These are phyloP conservation scores for Xenotilapia flavipinnis DNA, from an alignment of 2,113 vertebrate genomes.

Conservation along the genomic window DNA sequence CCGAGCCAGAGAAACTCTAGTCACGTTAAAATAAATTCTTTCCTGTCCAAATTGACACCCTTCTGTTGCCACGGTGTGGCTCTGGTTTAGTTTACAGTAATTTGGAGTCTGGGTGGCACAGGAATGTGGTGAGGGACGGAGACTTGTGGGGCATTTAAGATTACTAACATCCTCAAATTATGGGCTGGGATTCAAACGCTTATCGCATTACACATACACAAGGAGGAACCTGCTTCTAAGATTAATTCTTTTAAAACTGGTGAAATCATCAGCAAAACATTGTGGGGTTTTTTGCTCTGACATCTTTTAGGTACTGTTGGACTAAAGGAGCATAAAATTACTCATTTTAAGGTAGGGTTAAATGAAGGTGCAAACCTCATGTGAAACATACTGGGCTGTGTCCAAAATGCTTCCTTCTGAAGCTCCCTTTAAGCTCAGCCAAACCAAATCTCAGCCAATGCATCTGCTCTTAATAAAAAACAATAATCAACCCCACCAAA, in stretches of 20 bases:
- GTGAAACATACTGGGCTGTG: not conserved
- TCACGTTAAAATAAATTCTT: constrained; percentile 69
- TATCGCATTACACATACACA: constrained; percentile 20
- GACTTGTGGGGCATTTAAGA: constrained; percentile 41
- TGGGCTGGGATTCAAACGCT: constrained; percentile 18
- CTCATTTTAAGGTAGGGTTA: not conserved
- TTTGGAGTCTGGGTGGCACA: constrained; percentile 65
- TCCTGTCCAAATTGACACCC: constrained; percentile 66
- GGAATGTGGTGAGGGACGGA: constrained; percentile 48
- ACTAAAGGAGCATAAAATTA: not conserved
- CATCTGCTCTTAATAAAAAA: constrained; percentile 46
- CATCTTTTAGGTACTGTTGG: not conserved
- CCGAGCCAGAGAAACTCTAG: constrained; percentile 53
- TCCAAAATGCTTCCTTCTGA: not conserved
- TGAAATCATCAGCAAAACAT: constrained; percentile 10
- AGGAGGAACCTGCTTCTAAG: constrained; percentile 17
- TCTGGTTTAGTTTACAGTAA: constrained; percentile 62
- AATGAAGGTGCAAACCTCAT: not conserved
- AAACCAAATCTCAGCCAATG: not conserved
- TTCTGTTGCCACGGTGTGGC: constrained; percentile 51
- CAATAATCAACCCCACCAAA: constrained; percentile 34
- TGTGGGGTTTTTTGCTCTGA: not conserved
- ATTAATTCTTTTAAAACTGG: constrained; percentile 20
- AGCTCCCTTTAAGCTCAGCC: not conserved
- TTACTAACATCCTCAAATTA: constrained; percentile 47